phyloP scores from a whole-genome alignment of 2,888 invertebrate genomes.

The Anthrax anthrax region DNA sequence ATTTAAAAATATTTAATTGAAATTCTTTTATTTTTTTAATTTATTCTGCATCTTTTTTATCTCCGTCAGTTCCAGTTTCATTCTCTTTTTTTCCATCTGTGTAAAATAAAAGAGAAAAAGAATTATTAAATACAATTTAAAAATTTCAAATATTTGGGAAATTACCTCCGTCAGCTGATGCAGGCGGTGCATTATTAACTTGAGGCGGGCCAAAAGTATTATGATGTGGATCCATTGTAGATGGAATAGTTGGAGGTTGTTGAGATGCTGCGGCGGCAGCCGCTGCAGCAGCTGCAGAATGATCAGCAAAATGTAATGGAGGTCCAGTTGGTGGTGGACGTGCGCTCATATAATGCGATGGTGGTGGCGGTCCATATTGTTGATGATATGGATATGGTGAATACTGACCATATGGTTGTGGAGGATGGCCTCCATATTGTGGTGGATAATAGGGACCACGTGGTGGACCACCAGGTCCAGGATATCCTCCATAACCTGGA shows the following conservation, averaged over 20 bases:
- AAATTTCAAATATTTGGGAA: neutral
- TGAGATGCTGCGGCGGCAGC: conserved; percentile 18
- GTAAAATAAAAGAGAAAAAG: conserved; percentile 1
- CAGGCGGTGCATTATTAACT: conserved; percentile 13
- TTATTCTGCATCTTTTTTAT: conserved; percentile 31
- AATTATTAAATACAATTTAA: neutral
- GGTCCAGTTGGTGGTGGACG: conserved; percentile 19
- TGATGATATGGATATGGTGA: conserved; percentile 33
- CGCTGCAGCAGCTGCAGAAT: conserved; percentile 16
- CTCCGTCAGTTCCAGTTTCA: conserved; percentile 20
- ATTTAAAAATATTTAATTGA: too few relatives aligned
- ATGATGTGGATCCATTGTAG: conserved; percentile 17
- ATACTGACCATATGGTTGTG: conserved; percentile 29
- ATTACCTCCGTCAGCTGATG: conserved; percentile 9
- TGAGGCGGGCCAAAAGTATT: conserved; percentile 16
- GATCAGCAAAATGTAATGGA: conserved; percentile 15
- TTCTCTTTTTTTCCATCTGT: conserved; percentile 15
- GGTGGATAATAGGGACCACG: conserved; percentile 33
- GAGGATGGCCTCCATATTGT: conserved; percentile 31
- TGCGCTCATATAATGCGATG: conserved; percentile 26
- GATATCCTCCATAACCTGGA: conserved; percentile 29
- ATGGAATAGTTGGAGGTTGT: conserved; percentile 16
- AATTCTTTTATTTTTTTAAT: too few relatives aligned
- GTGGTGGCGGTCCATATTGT: conserved; percentile 28
- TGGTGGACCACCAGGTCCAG: conserved; percentile 27